Base-by-base conservation (phyloP, 1,140 invertebrate species). In the Sitophilus oryzae region DNA sequence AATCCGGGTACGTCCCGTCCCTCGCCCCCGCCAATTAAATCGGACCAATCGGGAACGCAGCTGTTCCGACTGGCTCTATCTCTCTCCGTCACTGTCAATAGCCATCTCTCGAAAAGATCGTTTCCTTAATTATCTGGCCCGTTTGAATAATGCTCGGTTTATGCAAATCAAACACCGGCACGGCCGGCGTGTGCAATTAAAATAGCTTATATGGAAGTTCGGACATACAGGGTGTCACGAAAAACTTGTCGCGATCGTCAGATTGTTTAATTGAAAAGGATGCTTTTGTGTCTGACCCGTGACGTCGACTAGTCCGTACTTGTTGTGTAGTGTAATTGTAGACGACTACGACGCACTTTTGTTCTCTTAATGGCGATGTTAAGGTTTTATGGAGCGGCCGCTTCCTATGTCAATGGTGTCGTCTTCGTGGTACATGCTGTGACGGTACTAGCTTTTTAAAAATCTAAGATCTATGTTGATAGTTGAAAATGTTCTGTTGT, bases 121-220 rank as follows among this genome's bases (percentile, higher is more conserved):
- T 51, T 37, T 45, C 36, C 43, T 54, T 54, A 54, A 54, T 54
- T 54, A 54, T 46, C 37, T 18, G 20, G 36, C 43, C 44, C 42
- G 42, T 43, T 52, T 46, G 52, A 45, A 46, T 54, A 54, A 54
- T 54, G 43, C 20, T 20, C 14, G 35, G 44, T 54, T 54, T 47
- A 54, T 54, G 52, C 52, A 54, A 54, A 54, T 54, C 42, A 34
- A 52, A 44, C 19, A 40, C 10, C 30, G 48, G 25, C 37, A 14
- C 49, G 49, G 25, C 50, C 40, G 50, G 15, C 50, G 50, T 54
- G 43, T 30, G 44, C 52, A 54, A 54, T 54, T 54, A 54, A 54
- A 54, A 54, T 54, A 46, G 43, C 52, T 54, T 54, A 54, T 54
- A 54, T 54, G 43, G 51, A 53, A 53, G 51, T 53, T 53, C 51